Evolutionary conservation across 30 jellyfish, hydroid and myxozoan species (phyloP).

Genomic region (Catostylus mosaicus): DNA sequence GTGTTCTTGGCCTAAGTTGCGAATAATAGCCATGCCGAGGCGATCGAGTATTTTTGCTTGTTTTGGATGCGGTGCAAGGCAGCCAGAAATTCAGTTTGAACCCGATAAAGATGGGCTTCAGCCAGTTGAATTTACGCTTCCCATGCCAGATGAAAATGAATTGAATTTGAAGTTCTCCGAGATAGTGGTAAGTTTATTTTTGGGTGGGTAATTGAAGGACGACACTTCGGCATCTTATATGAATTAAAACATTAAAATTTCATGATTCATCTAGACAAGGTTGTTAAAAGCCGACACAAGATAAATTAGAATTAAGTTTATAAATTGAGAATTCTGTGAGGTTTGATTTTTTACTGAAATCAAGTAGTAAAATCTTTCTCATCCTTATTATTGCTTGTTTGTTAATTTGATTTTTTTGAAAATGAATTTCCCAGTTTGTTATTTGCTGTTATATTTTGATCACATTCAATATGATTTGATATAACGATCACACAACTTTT

Average conservation of each 20-base stretch:
- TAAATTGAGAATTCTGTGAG: no score
- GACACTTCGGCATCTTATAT: constrained; percentile 6
- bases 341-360: no score
- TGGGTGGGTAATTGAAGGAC: constrained; percentile 21
- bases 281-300: not conserved
- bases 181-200: constrained; percentile 78
- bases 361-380: no score
- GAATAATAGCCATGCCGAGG: constrained; percentile 68
- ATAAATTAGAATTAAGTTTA: not conserved
- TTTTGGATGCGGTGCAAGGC: constrained; percentile 83
- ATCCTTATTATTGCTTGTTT: not conserved
- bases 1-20: constrained; percentile 2
- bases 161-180: constrained; percentile 83
- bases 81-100: constrained; percentile 81
- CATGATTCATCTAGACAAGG: constrained; percentile 1
- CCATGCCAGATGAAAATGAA: constrained; percentile 95
- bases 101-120: constrained; percentile 91
- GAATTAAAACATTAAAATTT: not conserved
- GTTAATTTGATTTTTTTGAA: not conserved
- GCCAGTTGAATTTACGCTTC: constrained; percentile 77
- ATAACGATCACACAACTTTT: not conserved
- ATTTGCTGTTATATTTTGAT: not conserved
- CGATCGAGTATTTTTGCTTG: constrained; percentile 82
- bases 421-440: not conserved
- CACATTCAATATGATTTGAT: not conserved